Percentiles rank a stretch among this genome's conserved stretches.
Conservation (phyloP, 2,113 vertebrate species). For the Tragelaphus imberbis region DNA sequence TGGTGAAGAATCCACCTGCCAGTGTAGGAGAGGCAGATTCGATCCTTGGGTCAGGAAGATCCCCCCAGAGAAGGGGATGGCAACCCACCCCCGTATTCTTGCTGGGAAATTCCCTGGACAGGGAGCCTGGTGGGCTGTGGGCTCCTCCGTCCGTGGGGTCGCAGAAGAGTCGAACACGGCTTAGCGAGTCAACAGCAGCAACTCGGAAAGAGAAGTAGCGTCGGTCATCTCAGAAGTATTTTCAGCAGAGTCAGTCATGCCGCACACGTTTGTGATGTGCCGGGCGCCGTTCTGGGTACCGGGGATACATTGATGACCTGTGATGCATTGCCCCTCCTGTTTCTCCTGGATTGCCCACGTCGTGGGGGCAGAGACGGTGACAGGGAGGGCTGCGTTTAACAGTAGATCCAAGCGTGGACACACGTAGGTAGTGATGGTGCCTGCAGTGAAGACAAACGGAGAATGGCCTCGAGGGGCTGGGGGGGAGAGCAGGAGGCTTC, state of each 20-base stretch:
- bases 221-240: background rate
- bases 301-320: background rate
- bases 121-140: background rate
- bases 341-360: background rate
- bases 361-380: too few species aligned
- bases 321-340: rapidly evolving
- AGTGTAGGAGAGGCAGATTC: background rate
- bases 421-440: rapidly evolving
- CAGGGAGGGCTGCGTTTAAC: background rate
- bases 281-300: background rate
- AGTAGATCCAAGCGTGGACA: rapidly evolving
- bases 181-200: background rate
- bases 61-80: background rate
- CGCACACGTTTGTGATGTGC: background rate
- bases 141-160: background rate
- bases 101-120: background rate
- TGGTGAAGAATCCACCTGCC: background rate
- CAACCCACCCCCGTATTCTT: background rate
- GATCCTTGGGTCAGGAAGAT: background rate
- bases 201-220: background rate
- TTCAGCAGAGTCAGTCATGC: background rate
- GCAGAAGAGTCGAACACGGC: background rate
- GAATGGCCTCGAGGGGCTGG: background rate
- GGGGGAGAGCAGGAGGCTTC: background rate
- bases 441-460: background rate